Conservation (phyloP, 1,140 invertebrate species). For the Euura lappo region DNA sequence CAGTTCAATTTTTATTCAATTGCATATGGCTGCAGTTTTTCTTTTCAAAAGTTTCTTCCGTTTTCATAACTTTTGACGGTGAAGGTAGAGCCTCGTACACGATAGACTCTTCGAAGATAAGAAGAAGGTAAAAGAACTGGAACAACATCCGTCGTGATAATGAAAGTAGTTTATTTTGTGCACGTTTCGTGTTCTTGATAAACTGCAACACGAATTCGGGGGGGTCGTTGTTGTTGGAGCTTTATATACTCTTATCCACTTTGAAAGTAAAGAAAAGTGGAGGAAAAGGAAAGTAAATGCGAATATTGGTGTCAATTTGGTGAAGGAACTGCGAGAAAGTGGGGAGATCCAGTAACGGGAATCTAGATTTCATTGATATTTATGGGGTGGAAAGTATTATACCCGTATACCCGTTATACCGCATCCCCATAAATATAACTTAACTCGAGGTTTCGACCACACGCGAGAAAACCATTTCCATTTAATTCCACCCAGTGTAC, state of each 20-base stretch:
- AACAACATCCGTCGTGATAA: too few species aligned
- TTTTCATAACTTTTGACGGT: too few species aligned
- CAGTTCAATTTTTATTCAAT: too few species aligned
- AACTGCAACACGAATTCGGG: too few species aligned
- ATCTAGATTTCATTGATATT: conserved; percentile 7
- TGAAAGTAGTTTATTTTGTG: too few species aligned
- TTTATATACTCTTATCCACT: conserved; percentile 1
- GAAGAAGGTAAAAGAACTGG: too few species aligned
- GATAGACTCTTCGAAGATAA: too few species aligned
- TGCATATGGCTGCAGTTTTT: too few species aligned
- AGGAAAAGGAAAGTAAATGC: not conserved
- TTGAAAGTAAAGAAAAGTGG: not conserved
- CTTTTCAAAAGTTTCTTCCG: too few species aligned
- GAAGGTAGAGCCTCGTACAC: too few species aligned
- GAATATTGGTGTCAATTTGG: conserved; percentile 5
- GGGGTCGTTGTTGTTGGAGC: too few species aligned
- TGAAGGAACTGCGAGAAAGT: not conserved
- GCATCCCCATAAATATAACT: not conserved
- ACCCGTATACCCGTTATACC: not conserved
- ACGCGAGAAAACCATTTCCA: not conserved
- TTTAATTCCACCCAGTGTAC: not conserved
- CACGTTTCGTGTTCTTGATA: too few species aligned
- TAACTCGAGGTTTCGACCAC: not conserved
- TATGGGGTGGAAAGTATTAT: conserved; percentile 7
- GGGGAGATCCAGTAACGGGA: not conserved